A percentile compares a stretch with the other conserved stretches of the same genome.
Conservation (phyloP, 2,797 vertebrate species). For the Capromys pilorides region DNA sequence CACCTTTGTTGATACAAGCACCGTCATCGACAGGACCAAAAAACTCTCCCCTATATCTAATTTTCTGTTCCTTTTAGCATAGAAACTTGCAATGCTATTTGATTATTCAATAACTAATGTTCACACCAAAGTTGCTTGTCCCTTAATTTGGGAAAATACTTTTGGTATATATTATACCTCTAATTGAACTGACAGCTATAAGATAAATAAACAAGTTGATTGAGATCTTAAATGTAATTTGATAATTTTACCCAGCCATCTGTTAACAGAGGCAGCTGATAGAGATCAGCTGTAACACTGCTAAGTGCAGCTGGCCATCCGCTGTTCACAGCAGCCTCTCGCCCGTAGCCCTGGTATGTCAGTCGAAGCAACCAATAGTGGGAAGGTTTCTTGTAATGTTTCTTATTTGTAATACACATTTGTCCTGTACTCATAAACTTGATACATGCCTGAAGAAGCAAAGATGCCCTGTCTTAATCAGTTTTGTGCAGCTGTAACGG, state of each 20-base stretch:
- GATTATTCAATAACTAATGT: conserved; percentile 14
- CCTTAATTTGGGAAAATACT: conserved; percentile 17
- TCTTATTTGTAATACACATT: background rate
- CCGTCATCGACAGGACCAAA: background rate
- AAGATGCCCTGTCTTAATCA: background rate
- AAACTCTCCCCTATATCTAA: background rate
- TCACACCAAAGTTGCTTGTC: background rate
- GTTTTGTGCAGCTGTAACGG: background rate
- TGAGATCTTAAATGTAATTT: background rate
- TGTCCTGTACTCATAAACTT: conserved; percentile 34
- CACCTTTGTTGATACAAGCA: background rate
- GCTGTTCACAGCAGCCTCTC: background rate
- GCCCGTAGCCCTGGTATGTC: background rate
- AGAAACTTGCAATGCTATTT: background rate
- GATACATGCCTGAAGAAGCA: conserved; percentile 39
- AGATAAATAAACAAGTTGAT: conserved; percentile 35
- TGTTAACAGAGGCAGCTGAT: conserved; percentile 10
- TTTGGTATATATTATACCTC: background rate
- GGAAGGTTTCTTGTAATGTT: conserved; percentile 10
- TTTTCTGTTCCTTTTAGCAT: background rate
- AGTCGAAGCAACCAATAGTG: background rate
- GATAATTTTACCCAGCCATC: background rate
- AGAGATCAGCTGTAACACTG: background rate
- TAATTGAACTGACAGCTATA: background rate
- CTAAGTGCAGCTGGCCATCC: background rate